Evolutionary conservation across 1,140 invertebrate genomes (phyloP).

Genomic region (Brachionus angularis): DNA sequence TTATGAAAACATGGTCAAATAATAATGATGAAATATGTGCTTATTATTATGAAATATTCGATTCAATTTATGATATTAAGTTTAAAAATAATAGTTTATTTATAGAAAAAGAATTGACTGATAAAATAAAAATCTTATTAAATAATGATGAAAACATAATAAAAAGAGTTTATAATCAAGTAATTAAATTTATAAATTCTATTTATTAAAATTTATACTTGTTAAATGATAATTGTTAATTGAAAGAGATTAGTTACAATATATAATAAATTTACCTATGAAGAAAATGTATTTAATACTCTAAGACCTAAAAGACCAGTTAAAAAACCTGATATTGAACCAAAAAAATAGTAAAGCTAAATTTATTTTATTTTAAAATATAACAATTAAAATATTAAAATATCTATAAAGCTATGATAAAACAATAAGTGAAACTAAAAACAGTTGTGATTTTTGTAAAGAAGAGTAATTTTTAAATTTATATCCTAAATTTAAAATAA

Average conservation of each 20-base stretch:
- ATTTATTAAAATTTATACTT: neutral
- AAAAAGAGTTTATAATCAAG: slow-evolving; percentile 49
- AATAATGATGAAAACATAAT: slow-evolving; percentile 49
- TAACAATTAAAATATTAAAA: slow-evolving; percentile 43
- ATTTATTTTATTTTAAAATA: slow-evolving; percentile 46
- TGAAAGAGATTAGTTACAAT: neutral
- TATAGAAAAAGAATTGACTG: neutral
- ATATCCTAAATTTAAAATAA: neutral
- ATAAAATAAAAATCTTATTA: slow-evolving; percentile 51
- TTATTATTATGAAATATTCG: neutral
- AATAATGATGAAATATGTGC: neutral
- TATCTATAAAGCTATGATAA: slow-evolving; percentile 48
- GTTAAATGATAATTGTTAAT: too few relatives aligned
- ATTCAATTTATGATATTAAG: neutral
- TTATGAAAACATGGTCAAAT: neutral
- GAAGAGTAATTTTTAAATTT: slow-evolving; percentile 47
- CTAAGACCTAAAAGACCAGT: slow-evolving; percentile 56
- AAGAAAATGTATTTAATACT: slow-evolving; percentile 57
- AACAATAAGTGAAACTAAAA: slow-evolving; percentile 46
- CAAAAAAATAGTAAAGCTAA: slow-evolving; percentile 41
- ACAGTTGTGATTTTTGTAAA: slow-evolving; percentile 55
- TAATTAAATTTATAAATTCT: slow-evolving; percentile 42
- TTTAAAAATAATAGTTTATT: slow-evolving; percentile 8
- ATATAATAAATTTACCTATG: slow-evolving; percentile 52
- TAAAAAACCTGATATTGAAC: slow-evolving; percentile 47